Evolutionary conservation across 53 echinoderm and acorn worm species (phyloP).

Genomic region (Holothuria scabra): DNA sequence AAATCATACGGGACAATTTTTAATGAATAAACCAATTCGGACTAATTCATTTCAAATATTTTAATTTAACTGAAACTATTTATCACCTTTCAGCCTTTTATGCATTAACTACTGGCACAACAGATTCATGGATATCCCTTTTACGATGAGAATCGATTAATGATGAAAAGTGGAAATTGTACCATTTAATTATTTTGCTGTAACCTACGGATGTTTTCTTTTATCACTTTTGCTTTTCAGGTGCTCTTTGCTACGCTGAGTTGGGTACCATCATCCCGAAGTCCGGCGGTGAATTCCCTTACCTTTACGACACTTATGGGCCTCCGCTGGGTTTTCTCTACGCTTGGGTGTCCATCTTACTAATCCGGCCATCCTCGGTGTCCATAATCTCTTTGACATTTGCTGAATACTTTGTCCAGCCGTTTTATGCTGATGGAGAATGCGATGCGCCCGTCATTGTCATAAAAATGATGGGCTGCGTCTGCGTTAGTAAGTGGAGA

Average conservation of each 20-base stretch:
- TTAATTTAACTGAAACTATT: too few species aligned
- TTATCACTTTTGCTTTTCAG: slow-evolving; percentile 24
- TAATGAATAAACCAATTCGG: too few species aligned
- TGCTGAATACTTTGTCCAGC: slow-evolving; percentile 77
- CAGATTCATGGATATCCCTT: too few species aligned
- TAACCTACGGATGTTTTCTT: too few species aligned
- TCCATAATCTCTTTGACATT: slow-evolving; percentile 82
- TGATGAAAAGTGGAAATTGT: too few species aligned
- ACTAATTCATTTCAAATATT: too few species aligned
- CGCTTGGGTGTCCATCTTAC: slow-evolving; percentile 82
- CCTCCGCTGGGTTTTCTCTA: slow-evolving; percentile 66
- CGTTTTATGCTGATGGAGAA: slow-evolving; percentile 69
- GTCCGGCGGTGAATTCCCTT: slow-evolving; percentile 85
- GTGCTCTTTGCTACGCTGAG: slow-evolving; percentile 90
- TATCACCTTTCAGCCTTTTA: too few species aligned
- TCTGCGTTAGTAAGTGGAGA: slow-evolving; percentile 82
- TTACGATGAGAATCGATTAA: too few species aligned
- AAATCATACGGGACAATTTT: too few species aligned
- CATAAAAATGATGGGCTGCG: slow-evolving; percentile 74
- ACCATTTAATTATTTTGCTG: too few species aligned
- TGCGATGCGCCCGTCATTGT: slow-evolving; percentile 65
- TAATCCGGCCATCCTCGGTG: slow-evolving; percentile 79
- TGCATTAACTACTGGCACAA: too few species aligned
- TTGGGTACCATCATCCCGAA: slow-evolving; percentile 87
- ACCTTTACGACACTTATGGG: slow-evolving; percentile 75